Conservation (phyloP, 2,113 vertebrate species). For the Neopipo cinnamomea region DNA sequence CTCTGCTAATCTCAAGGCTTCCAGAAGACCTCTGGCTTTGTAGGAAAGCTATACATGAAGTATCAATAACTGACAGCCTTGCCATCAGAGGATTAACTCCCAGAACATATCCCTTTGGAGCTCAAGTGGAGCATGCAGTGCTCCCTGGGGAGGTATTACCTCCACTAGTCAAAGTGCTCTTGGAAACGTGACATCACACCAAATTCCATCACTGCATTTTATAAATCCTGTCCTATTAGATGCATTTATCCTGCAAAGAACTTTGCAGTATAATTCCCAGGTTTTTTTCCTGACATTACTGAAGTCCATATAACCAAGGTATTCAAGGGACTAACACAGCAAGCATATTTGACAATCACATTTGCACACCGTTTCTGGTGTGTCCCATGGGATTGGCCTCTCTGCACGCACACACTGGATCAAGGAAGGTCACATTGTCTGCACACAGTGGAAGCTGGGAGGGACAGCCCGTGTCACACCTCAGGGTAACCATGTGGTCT, state of each 20-base stretch:
- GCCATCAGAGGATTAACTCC: conserved; percentile 8
- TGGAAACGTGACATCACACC: not conserved
- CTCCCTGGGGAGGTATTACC: not conserved
- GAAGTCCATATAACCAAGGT: not conserved
- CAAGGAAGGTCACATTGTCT: not conserved
- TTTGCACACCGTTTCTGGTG: not conserved
- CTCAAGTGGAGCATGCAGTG: not conserved
- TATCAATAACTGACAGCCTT: conserved; percentile 18
- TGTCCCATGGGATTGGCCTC: not conserved
- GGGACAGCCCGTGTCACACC: rapidly evolving
- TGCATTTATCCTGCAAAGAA: not conserved
- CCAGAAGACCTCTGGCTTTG: not conserved
- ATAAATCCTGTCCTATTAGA: not conserved
- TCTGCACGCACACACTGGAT: rapidly evolving
- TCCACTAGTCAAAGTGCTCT: not conserved
- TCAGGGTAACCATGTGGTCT: not conserved
- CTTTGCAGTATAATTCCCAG: not conserved
- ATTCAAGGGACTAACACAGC: not conserved
- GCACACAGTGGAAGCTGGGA: not conserved
- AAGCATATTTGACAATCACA: not conserved
- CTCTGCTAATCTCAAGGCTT: conserved; percentile 35
- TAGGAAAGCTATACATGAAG: not conserved
- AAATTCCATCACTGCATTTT: not conserved
- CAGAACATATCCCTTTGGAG: not conserved
- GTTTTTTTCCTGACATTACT: not conserved